Conservation (phyloP, 2,888 invertebrate genomes). For the Lymantria monacha region DNA sequence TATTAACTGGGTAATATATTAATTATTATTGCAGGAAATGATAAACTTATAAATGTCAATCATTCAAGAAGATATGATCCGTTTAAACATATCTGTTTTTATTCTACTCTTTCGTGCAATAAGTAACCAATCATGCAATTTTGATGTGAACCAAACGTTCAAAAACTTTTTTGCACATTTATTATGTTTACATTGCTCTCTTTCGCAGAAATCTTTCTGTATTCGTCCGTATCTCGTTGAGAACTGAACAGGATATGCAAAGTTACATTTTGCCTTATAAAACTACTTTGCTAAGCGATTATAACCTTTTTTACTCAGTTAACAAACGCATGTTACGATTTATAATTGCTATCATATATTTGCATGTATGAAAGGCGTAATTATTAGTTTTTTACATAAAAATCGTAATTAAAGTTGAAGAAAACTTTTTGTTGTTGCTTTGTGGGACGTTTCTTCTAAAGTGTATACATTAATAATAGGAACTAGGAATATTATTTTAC, state of each 20-base stretch:
- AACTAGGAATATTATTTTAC: no score
- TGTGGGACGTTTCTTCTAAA: slow-evolving; percentile 3
- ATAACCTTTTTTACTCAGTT: slow-evolving; percentile 9
- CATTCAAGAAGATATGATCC: no score
- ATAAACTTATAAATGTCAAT: no score
- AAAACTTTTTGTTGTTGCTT: slow-evolving; percentile 31
- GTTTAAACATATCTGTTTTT: slow-evolving; percentile 6
- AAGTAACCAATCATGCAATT: slow-evolving; percentile 65
- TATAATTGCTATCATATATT: slow-evolving; percentile 1
- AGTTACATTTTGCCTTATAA: slow-evolving; percentile 8
- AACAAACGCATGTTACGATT: slow-evolving; percentile 1
- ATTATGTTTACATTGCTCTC: slow-evolving; percentile 58
- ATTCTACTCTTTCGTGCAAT: slow-evolving; percentile 31
- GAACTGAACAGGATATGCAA: slow-evolving; percentile 28
- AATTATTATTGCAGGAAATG: no score
- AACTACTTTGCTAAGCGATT: slow-evolving; percentile 11
- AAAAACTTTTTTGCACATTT: slow-evolving; percentile 53
- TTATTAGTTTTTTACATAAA: slow-evolving; percentile 32
- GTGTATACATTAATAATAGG: no score
- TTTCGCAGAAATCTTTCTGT: slow-evolving; percentile 47
- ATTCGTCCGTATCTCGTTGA: slow-evolving; percentile 36
- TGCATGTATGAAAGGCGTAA: slow-evolving; percentile 26
- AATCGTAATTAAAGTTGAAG: slow-evolving; percentile 35
- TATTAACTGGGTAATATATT: no score
- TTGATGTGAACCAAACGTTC: slow-evolving; percentile 47